Conservation (phyloP, 2,113 vertebrate species). For the Marcusenius ussheri region DNA sequence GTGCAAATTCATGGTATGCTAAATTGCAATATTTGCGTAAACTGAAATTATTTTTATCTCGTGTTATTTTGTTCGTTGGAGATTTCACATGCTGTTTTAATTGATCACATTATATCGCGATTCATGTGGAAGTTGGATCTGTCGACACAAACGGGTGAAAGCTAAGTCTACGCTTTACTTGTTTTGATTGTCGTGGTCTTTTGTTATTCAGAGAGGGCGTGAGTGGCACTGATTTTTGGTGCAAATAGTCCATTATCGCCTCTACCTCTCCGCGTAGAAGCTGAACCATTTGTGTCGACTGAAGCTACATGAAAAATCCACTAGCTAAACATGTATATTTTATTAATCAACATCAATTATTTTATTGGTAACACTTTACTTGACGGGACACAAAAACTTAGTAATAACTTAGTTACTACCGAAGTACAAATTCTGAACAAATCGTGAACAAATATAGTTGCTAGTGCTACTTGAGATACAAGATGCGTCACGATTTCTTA, state of each 20-base stretch:
- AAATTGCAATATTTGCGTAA: not conserved
- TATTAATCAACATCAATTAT: too few species aligned
- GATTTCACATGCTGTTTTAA: not conserved
- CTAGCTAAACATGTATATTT: not conserved
- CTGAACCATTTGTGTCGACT: too few species aligned
- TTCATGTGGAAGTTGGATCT: not conserved
- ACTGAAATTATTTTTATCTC: not conserved
- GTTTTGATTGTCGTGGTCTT: not conserved
- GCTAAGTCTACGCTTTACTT: not conserved
- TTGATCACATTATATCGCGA: not conserved
- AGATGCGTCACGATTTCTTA: not conserved
- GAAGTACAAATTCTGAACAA: not conserved
- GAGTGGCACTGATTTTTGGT: not conserved
- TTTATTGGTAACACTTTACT: not conserved
- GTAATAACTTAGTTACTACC: not conserved
- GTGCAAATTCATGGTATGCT: not conserved
- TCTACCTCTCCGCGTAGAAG: not conserved
- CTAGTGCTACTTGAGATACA: not conserved
- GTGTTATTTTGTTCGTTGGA: not conserved
- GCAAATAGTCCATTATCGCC: conserved; percentile 29
- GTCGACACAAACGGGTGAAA: not conserved
- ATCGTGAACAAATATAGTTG: not conserved
- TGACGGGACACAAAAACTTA: not conserved
- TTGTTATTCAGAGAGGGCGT: not conserved
- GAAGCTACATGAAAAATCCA: not conserved